Conservation (phyloP, 2,113 vertebrate genomes). For the Embiotoca jacksoni region DNA sequence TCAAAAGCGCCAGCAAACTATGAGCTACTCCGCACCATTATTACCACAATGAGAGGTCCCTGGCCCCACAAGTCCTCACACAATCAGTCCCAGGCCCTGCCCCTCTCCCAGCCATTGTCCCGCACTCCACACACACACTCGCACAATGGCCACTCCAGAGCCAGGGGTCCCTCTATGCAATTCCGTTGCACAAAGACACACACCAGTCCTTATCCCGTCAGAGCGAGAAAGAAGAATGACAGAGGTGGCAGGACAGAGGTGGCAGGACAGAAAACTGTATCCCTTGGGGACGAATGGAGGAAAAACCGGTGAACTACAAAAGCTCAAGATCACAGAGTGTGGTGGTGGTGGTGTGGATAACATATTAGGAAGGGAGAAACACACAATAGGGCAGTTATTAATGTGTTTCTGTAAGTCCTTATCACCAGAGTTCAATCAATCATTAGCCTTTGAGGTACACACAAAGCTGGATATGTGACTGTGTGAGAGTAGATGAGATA, state of each 20-base stretch:
- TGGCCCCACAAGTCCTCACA: constrained; percentile 79
- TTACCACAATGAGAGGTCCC: constrained; percentile 80
- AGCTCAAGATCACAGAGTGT: constrained; percentile 27
- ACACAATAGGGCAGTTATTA: constrained; percentile 13
- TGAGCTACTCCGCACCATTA: constrained; percentile 78
- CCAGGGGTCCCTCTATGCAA: constrained; percentile 77
- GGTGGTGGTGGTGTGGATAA: constrained; percentile 24
- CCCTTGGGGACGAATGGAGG: constrained; percentile 38
- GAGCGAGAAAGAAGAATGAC: constrained; percentile 42
- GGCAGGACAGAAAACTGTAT: constrained; percentile 59
- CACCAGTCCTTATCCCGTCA: constrained; percentile 75
- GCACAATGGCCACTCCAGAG: constrained; percentile 76
- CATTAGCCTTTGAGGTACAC: constrained; percentile 44
- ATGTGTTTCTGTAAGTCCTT: constrained; percentile 32
- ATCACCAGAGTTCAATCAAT: constrained; percentile 55
- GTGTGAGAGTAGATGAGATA: constrained; percentile 9
- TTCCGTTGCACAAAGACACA: constrained; percentile 78
- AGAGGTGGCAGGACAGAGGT: constrained; percentile 58
- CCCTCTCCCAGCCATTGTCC: constrained; percentile 82
- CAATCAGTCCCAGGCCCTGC: constrained; percentile 75
- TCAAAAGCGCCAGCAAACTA: constrained; percentile 80
- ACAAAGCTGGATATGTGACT: constrained; percentile 31
- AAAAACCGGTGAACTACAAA: constrained; percentile 35
- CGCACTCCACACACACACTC: constrained; percentile 65
- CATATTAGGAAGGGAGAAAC: constrained; percentile 14